Conservation (phyloP, 64 coral and sea anemone genomes). For the Acropora yongei region DNA sequence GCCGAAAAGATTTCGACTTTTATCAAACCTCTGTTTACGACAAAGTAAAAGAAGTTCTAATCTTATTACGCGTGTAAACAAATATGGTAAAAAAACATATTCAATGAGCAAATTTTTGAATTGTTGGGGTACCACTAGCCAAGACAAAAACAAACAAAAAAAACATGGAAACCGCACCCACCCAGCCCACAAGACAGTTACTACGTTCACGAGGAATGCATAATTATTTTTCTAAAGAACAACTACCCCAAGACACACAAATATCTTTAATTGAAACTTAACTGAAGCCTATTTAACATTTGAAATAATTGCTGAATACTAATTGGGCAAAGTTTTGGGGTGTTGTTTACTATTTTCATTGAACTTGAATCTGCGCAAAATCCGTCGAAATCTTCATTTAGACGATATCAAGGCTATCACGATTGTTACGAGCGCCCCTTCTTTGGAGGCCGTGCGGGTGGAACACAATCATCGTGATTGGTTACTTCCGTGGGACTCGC, state of each 20-base stretch:
- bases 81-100: slow-evolving; percentile 5
- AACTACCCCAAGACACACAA: background rate
- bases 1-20: background rate
- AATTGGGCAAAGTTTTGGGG: background rate
- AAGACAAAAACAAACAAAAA: background rate
- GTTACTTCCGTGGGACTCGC: background rate
- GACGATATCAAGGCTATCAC: background rate
- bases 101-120: background rate
- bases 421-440: slow-evolving; percentile 56
- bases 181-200: background rate
- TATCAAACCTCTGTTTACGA: background rate
- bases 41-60: background rate
- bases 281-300: background rate
- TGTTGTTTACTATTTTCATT: background rate
- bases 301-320: background rate
- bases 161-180: background rate
- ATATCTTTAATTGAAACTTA: background rate
- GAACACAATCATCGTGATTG: slow-evolving; percentile 60
- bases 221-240: slow-evolving; percentile 1
- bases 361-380: background rate
- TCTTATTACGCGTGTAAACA: background rate
- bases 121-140: background rate
- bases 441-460: slow-evolving; percentile 87
- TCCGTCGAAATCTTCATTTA: background rate
- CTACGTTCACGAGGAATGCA: slow-evolving; percentile 35